phyloP scores from a whole-genome alignment of 2,888 invertebrate species.

The Patella caerulea region DNA sequence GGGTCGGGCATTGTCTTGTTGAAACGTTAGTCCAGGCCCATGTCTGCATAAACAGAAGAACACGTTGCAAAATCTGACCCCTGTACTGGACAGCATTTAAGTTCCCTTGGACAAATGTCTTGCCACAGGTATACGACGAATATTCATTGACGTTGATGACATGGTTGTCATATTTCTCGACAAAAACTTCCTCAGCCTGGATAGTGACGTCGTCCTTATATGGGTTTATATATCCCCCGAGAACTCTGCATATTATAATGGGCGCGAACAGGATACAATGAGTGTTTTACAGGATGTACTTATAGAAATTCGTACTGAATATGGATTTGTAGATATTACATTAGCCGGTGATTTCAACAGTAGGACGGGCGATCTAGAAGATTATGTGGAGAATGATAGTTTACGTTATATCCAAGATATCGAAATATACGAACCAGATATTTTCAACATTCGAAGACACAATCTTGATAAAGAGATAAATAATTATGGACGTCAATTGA shows the following conservation, averaged over 20 bases:
- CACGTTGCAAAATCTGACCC: too few species aligned
- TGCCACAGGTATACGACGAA: too few species aligned
- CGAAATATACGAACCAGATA: neutral
- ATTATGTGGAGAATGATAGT: neutral
- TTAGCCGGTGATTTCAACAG: neutral
- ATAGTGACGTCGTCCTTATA: too few species aligned
- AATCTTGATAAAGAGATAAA: neutral
- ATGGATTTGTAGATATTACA: neutral
- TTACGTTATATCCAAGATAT: neutral
- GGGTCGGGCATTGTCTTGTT: too few species aligned
- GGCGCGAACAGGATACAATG: neutral
- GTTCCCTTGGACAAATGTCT: neutral
- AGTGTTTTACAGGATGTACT: neutral
- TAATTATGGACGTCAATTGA: neutral
- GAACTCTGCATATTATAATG: neutral
- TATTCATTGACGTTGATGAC: neutral
- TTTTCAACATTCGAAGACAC: neutral
- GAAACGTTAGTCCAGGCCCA: too few species aligned
- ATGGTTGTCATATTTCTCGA: neutral
- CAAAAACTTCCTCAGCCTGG: neutral
- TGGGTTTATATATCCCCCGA: neutral
- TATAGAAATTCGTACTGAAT: neutral
- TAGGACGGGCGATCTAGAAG: neutral
- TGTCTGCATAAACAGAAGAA: too few species aligned
- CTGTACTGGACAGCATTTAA: too few species aligned